Base-by-base conservation (phyloP, 2,797 vertebrate species). In the Semaprochilodus insignis region DNA sequence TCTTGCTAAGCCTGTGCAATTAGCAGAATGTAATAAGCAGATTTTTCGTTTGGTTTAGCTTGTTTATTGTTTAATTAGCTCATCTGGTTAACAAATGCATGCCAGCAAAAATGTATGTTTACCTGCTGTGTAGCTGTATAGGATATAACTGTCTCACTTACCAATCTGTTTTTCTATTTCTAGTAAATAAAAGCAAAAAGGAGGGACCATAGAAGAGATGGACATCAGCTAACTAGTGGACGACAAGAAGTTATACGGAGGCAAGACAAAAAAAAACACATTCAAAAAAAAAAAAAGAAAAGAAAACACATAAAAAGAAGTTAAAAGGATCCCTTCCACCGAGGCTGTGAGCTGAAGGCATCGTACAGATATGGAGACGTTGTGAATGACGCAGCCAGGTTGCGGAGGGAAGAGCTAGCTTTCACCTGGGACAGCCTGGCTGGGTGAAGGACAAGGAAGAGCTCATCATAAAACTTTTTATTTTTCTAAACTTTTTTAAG, bases 401-500 rank as follows among this genome's bases (percentile, higher is more conserved):
- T 86, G 86, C 78, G 85, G 60, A 80, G 75, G 75, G 78, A 83
- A 71, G 86, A 69, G 84, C 84, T 86, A 84, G 87, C 89, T 87
- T 89, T 85, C 83, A 86, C 87, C 88, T 87, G 86, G 85, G 90
- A 90, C 88, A 92, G 88, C 90, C 91, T 91, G 91, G 90, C 88
- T 88, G 81, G 88, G 90, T 90, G 88, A 82, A 92, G 90, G 91
- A 91, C 86, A 85, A 90, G 86, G 87, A 84, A 91, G 82, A 88
- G 90, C 91, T 93, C 91, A 86, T 88, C 91, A 93, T 92, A 92
- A 93, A 95, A 94, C 93, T 90, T 94, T 94, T 95, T 95, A 95
- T 95, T 95, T 95, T 95, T 95, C 89, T 95, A 94, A 93, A 93
- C 91, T 93, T 93, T 93, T 93, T 93, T 93, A 93, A 92, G 93